Base-by-base conservation (phyloP, 2,797 vertebrate species). In the Poecilia wingei region DNA sequence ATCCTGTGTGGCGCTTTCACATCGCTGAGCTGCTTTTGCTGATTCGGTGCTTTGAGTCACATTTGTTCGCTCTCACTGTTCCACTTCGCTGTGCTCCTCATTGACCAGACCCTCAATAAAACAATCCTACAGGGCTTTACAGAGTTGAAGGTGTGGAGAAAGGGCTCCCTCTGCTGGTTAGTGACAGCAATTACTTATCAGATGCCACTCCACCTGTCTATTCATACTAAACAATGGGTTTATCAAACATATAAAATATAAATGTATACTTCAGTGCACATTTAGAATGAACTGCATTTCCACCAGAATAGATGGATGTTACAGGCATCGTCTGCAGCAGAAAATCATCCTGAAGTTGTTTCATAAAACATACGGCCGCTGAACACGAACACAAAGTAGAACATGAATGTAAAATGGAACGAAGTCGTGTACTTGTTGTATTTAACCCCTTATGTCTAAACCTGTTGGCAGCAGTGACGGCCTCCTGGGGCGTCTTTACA, bases 131-230 rank as follows among this genome's bases (percentile, higher is more conserved):
- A 87, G 87, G 64, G 61, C 61, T 28, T 55, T 39, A 53, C 33
- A 31, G 64, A 18, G 55, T 72, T 66, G 61, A n/a, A 66, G 13
- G 14, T n/a, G 71, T 78, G 75, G 84, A 88, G 85, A 80, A 81
- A 84, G 3, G 6, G 83, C 87, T 79, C 93, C 92, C 88, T 87
- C 94, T 94, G 78, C 28, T 87, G 94, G 33, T 64, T 22, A 74
- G 28, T 1, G 0, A 45, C 28, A 20, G 76, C 25, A 79, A 82
- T 83, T 85, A 83, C 84, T 43, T 14, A 25, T 71, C 47, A 79
- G 47, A 46, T 28, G 12, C 8, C 12, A 39, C 33, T 49, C 0
- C 47, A 13, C 14, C 59, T n/a, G 25, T 45, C 41, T 45, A 6
- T 25, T 69, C 22, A n/a, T 69, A 14, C 39, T 16, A 70, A 45